Conservation (phyloP, 2,113 vertebrate species). For the Aspiorhynchus laticeps region DNA sequence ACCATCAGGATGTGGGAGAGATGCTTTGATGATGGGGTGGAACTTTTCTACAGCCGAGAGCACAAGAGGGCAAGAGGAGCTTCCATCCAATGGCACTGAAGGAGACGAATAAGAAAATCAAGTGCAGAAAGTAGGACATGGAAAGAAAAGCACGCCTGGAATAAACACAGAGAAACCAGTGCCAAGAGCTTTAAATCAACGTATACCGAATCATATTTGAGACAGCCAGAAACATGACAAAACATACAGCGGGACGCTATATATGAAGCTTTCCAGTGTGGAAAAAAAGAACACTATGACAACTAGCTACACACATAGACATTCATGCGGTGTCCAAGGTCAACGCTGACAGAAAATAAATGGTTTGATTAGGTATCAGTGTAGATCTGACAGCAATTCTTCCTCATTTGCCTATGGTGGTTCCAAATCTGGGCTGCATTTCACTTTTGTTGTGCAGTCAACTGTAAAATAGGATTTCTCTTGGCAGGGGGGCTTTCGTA, state of each 20-base stretch:
- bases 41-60: conserved; percentile 53
- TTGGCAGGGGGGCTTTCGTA: conserved; percentile 57
- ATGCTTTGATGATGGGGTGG: conserved; percentile 65
- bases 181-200: conserved; percentile 24
- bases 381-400: conserved; percentile 32
- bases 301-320: not conserved
- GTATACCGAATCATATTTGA: not conserved
- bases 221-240: not conserved
- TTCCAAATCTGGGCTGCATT: conserved; percentile 46
- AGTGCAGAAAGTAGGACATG: conserved; percentile 45
- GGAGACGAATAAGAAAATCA: conserved; percentile 49
- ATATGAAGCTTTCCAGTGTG: not conserved
- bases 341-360: conserved; percentile 16
- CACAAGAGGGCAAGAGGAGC: conserved; percentile 53
- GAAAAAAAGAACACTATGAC: not conserved
- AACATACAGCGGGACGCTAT: not conserved
- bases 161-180: conserved; percentile 27
- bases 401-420: conserved; percentile 32
- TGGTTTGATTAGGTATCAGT: conserved; percentile 20
- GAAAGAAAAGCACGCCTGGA: conserved; percentile 25
- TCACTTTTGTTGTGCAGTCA: conserved; percentile 64
- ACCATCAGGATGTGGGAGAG: conserved; percentile 55
- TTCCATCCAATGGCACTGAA: conserved; percentile 46
- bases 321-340: not conserved
- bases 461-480: conserved; percentile 63